These are phyloP conservation scores for Petrolisthes cinctipes DNA, from an alignment of 2,888 invertebrate genomes.

Conservation along the genomic window DNA sequence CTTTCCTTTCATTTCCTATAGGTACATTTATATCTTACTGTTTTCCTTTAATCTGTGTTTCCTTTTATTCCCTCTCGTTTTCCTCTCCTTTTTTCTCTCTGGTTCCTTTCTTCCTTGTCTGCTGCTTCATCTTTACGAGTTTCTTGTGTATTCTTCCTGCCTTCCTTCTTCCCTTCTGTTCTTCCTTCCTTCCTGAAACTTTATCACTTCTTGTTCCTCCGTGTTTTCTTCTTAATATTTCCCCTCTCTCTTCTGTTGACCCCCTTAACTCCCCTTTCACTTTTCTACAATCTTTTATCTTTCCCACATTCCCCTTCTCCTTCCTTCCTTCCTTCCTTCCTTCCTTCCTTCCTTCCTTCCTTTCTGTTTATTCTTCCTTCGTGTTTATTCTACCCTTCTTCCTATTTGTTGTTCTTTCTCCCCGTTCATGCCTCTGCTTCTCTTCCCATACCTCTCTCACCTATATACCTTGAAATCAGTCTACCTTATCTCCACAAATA, in stretches of 20 bases:
- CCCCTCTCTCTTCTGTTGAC: not conserved
- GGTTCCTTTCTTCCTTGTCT: not conserved
- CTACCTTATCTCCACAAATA: too few species aligned
- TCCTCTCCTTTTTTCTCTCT: not conserved
- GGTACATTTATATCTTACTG: not conserved
- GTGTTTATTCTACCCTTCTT: not conserved
- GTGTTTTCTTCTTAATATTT: not conserved
- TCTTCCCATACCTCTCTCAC: not conserved
- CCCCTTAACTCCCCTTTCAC: not conserved
- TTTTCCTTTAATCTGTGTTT: not conserved
- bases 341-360: not conserved
- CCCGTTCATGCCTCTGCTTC: not conserved
- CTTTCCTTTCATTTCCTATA: not conserved
- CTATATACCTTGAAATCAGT: not conserved
- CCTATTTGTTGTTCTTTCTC: not conserved
- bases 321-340: not conserved
- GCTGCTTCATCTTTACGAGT: not conserved
- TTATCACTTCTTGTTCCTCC: not conserved
- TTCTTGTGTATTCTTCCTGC: not conserved
- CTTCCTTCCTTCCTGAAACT: not conserved
- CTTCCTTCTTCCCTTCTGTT: not conserved
- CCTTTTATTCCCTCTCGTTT: too few species aligned
- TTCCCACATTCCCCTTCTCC: not conserved
- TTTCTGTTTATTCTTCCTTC: not conserved
- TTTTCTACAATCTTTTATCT: not conserved